Conservation (phyloP, 2,888 invertebrate genomes). For the Epistrophella euchroma region DNA sequence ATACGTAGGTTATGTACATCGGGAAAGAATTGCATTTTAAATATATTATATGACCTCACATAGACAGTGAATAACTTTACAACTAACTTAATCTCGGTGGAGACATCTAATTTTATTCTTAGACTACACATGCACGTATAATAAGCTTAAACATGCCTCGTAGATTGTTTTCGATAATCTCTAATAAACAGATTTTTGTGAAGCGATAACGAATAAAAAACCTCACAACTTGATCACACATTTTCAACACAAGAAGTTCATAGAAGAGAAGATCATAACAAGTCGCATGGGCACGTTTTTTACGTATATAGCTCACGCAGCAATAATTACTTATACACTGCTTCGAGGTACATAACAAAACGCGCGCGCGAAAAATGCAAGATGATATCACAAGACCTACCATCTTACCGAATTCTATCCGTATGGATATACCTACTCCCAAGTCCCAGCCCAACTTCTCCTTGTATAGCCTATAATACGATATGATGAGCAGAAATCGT, state of each 20-base stretch:
- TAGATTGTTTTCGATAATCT: conserved; percentile 62
- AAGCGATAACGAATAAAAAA: conserved; percentile 50
- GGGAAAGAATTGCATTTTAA: neutral
- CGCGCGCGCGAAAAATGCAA: conserved; percentile 40
- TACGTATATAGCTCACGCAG: conserved; percentile 72
- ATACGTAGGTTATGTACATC: neutral
- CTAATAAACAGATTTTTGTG: conserved; percentile 63
- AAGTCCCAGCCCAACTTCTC: neutral
- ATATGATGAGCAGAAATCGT: conserved; percentile 58
- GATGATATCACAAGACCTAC: conserved; percentile 69
- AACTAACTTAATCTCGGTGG: neutral
- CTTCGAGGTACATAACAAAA: conserved; percentile 34
- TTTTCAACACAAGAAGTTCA: conserved; percentile 22
- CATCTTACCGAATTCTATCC: conserved; percentile 31
- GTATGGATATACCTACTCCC: neutral
- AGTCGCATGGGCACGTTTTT: conserved; percentile 66
- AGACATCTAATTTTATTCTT: neutral
- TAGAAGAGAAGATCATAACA: conserved; percentile 45
- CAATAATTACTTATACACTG: conserved; percentile 71
- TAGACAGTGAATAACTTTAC: neutral
- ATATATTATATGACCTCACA: neutral
- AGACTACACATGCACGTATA: neutral
- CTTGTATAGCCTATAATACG: neutral
- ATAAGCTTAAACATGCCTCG: conserved; percentile 42
- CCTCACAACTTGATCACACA: conserved; percentile 52